phyloP scores from a whole-genome alignment of 2,888 invertebrate genomes.

The Folsomia candida region DNA sequence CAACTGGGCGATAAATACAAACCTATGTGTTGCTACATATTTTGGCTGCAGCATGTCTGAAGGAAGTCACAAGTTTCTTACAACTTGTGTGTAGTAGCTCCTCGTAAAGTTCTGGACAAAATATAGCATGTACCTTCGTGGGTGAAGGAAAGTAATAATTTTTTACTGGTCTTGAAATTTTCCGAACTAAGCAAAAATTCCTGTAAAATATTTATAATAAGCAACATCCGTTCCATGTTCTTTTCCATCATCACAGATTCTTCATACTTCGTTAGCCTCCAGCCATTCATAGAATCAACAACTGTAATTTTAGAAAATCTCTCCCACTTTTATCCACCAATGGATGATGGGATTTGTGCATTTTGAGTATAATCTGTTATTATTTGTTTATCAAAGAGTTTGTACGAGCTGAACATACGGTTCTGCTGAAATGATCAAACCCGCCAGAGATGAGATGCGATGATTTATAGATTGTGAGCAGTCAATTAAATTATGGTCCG shows the following conservation, averaged over 20 bases:
- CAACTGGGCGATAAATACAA: not conserved
- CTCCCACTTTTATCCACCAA: no score
- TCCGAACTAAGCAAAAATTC: not conserved
- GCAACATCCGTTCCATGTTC: not conserved
- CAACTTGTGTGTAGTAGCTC: no score
- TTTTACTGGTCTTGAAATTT: not conserved
- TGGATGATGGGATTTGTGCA: no score
- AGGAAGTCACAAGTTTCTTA: not conserved
- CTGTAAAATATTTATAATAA: not conserved
- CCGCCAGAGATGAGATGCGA: not conserved
- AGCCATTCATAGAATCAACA: no score
- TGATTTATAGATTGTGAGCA: constrained; percentile 1
- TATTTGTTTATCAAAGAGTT: no score
- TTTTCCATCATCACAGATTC: no score
- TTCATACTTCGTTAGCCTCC: no score
- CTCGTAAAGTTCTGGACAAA: no score
- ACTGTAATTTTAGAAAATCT: no score
- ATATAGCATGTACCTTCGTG: no score
- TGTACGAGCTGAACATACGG: no score
- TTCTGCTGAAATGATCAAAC: not conserved
- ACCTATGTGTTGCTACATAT: not conserved
- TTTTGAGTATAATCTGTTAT: no score
- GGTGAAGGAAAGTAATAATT: not conserved
- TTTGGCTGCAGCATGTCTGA: not conserved
- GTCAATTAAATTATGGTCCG: not conserved